Evolutionary conservation across 1,140 invertebrate genomes (phyloP), one percentile per base, ranked within the genome.

Genomic region (Leptopilina clavipes): DNA sequence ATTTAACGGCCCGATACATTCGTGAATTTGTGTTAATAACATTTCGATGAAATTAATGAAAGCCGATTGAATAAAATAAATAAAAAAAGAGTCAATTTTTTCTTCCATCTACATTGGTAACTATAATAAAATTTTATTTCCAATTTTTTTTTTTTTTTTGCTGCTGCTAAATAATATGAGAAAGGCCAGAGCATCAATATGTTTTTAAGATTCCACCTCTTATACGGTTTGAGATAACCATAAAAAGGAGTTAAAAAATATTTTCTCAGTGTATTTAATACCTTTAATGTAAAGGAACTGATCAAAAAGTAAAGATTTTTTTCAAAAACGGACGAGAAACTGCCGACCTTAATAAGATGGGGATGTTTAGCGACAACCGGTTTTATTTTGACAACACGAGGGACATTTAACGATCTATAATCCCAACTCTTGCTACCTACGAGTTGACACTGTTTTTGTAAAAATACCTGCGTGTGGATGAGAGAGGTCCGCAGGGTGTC

Each of bases 341-440:
- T 65, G 22, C 22, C 14, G 25, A 31, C 59, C 59, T 37, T 31
- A 25, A 65, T 65, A 65, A 65, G 59, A 65, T 65, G 25, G 25
- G 59, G 5, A 65, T 65, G 59, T 65, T 65, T 65, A 65, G 59
- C 59, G 59, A 65, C 25, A 65, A 65, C 59, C 59, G 59, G 59
- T 65, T 65, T 65, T 65, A 65, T 65, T 65, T 65, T 65, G 59
- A 65, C 59, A 65, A 65, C 22, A 65, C 25, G 7, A 40, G 59
- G 22, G 59, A 65, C 25, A n/a, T 56, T 59, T 59, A 59, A 59
- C 3, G 22, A 31, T n/a, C 59, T 65, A 25, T 59, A 59, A 59
- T 59, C 56, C 56, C 10, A 11, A n/a, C 56, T 31, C 59, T 40
- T 65, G 59, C 59, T 65, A 65, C 59, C 59, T 65, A 65, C 59